Base-by-base conservation (phyloP, 2,113 vertebrate genomes). In the Apodemus sylvaticus region DNA sequence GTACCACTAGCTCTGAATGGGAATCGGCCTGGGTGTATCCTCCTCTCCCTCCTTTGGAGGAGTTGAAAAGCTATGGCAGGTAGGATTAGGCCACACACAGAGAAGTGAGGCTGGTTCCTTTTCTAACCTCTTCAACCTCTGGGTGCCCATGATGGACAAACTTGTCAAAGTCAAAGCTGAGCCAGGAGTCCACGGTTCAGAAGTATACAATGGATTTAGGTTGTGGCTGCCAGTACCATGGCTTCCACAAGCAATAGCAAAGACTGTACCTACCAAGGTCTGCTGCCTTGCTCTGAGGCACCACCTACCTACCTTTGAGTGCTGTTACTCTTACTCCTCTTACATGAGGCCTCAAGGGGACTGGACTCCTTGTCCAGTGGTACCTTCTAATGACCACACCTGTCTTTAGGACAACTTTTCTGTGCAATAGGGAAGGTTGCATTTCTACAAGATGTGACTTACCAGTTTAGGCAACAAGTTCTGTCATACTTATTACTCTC, bases 11-110 rank as follows among this genome's bases (percentile, higher is more conserved):
- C 20, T 17, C 77, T 51, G 31, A 19, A 9, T 3, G 53, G 87
- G 62, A 86, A 60, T 58, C 0, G 0, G 3, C 10, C 48, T 16
- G 5, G 6, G 14, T n/a, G 5, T 7, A 74, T 34, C 14, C 26
- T 19, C 51, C 10, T 58, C 24, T 66, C 68, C 86, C 24, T 60
- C 68, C 31, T 42, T 62, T n/a, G 22, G 31, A 26, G 87, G 83
- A 89, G 68, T 24, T n/a, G 42, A 24, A 51, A n/a, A n/a, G 53
- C 13, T 22, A 34, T 0, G 29, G 51, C 31, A 64, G 0, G 5
- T 1, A n/a, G 83, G 48, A 45, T 0, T 53, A n/a, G 90, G 71
- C n/a, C 26, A 19, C 1, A 12, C 8, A 24, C 13, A 58, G 45
- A 39, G 60, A 29, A 20, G 26, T 36, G n/a, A 64, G 0, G n/a